Base-by-base conservation (phyloP, 2,888 invertebrate species). In the Salpingus planirostris region DNA sequence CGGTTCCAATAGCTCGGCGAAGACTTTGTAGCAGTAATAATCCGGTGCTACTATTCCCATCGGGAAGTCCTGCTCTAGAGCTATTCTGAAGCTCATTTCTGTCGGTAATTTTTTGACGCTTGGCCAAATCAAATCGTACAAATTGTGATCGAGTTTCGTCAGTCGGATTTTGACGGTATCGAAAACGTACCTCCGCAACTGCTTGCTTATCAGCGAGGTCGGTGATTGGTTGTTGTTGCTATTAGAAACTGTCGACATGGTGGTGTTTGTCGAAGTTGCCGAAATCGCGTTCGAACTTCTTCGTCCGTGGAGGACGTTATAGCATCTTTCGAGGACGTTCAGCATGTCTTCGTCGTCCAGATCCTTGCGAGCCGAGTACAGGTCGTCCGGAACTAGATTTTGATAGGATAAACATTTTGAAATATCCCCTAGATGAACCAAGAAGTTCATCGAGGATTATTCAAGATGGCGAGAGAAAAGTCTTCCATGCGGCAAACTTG, bases 51-150 rank as follows among this genome's bases (percentile, higher is more conserved):
- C 76, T 14, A 90, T 71, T 8, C 84, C 85, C 11, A 79, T 74
- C 23, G 80, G 76, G 49, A 81, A 78, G 45, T 85, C 82, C 62
- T 78, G 77, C 52, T 81, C 79, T 11, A 79, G 67, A 15, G 74
- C 71, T 50, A 69, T 68, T 33, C 61, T 54, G 39, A 74, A 66
- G 39, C 68, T 70, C 49, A 66, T 67, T 42, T 73, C 76, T 15
- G 68, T 64, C 1, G 78, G 78, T 29, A 84, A 69, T 60, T 84
- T 87, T 57, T 85, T 81, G 46, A 90, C 80, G 32, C 88, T 87
- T 8, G 91, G 90, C 79, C 87, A 88, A 55, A 91, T 83, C 13
- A 90, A 76, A 60, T 92, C 90, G 54, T 89, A 83, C 3, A 92
- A 72, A 57, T 83, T 86, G 60, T 89, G 88, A 60, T 90, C 90